A percentile compares a stretch with the other conserved stretches of the same genome.
These are phyloP conservation scores for Pogonophryne albipinna DNA, from an alignment of 2,797 vertebrate genomes.

Conservation along the genomic window DNA sequence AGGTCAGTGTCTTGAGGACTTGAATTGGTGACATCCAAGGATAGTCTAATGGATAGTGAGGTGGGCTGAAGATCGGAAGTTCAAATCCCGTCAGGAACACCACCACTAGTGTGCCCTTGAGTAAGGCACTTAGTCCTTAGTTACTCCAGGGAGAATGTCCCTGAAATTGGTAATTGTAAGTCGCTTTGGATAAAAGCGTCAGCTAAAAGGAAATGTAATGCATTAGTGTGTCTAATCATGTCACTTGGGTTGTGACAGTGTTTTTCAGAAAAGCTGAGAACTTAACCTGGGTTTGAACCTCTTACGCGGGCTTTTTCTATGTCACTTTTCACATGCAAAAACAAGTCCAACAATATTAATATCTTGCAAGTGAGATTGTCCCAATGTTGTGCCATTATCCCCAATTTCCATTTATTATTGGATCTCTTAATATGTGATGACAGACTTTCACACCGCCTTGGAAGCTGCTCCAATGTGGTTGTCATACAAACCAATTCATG, in stretches of 20 bases:
- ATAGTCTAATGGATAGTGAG: too few relatives aligned
- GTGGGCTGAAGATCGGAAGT: too few relatives aligned
- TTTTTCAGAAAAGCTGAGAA: conserved; percentile 12
- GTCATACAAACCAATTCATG: neutral
- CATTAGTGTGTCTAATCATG: conserved; percentile 25
- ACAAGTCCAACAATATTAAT: neutral
- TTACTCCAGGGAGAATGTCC: too few relatives aligned
- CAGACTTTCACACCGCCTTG: neutral
- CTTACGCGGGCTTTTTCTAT: neutral
- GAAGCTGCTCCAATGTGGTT: neutral
- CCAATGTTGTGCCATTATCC: neutral
- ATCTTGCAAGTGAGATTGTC: neutral
- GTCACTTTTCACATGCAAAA: neutral
- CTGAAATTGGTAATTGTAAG: too few relatives aligned
- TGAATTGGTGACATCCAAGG: neutral
- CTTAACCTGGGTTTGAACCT: neutral
- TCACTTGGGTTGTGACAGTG: conserved; percentile 5
- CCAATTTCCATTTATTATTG: neutral
- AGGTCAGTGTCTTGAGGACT: conserved; percentile 26
- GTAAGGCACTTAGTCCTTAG: too few relatives aligned
- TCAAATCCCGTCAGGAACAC: too few relatives aligned
- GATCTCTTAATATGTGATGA: neutral
- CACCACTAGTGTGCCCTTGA: too few relatives aligned
- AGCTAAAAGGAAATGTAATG: too few relatives aligned
- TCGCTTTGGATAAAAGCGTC: too few relatives aligned